Evolutionary conservation across 2,113 vertebrate species (phyloP), one percentile per base, ranked within the genome.

Genomic region (Istiophorus platypterus): DNA sequence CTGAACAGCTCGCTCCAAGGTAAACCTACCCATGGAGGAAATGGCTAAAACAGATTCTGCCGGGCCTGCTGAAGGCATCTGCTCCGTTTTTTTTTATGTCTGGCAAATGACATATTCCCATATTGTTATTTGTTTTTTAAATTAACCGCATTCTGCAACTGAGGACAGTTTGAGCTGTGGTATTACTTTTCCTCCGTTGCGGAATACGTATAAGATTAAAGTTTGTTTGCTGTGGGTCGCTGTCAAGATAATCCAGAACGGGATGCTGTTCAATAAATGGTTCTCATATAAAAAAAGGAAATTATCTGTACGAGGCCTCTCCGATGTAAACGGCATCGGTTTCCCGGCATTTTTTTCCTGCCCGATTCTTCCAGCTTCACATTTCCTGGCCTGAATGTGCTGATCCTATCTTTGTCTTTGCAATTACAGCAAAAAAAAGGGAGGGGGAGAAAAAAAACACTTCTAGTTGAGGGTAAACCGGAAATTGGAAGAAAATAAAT

Each of bases 1-100:
- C 54, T 42, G 13, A 61, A 73, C 47, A 27, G 37, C 26, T 80
- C 34, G 1, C 62, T 75, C n/a, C 22, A 3, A 49, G 29, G 59
- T 67, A 63, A 76, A 81, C 56, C 7, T 5, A 58, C 59, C 73
- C 42, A 5, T 11, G 41, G 39, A 76, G 81, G 82, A 90, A 86
- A 93, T 90, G 58, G 14, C 83, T 84, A 71, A 89, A 91, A 72
- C 92, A 93, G 92, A 83, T 67, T 27, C 24, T 68, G 2, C 59
- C 13, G 22, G 0, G 51, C 84, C 88, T 92, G 92, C 64, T 84
- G 47, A 66, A 76, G 26, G 54, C 84, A 90, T 93, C 82, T 80
- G 78, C 29, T 80, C 72, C 1, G n/a, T n/a, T n/a, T 15, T 72
- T 80, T 0, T 45, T 37, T 2, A 79, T 65, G 76, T 75, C 68